A percentile compares a stretch with the other conserved stretches of the same genome.
phyloP scores from a whole-genome alignment of 2,797 vertebrate genomes.

The Lates japonicus region DNA sequence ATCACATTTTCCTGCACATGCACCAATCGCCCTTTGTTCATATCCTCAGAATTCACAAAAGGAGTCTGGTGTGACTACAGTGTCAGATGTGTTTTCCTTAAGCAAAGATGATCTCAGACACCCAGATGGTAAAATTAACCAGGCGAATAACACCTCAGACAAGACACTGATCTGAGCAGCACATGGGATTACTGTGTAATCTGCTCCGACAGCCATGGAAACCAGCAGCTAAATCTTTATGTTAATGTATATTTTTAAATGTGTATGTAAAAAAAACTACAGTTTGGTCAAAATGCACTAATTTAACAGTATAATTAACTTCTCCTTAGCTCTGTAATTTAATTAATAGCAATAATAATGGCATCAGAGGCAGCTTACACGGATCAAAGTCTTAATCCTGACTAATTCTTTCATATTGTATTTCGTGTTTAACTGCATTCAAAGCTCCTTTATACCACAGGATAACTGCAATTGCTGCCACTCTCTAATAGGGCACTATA shows the following conservation, averaged over 20 bases:
- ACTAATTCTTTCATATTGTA: not conserved
- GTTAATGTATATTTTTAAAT: not conserved
- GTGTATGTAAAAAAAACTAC: not conserved
- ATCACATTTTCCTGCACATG: conserved; percentile 1
- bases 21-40: not conserved
- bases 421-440: conserved; percentile 18
- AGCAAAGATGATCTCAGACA: not conserved
- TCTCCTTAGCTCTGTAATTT: not conserved
- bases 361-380: not conserved
- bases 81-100: not conserved
- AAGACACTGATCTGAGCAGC: not conserved
- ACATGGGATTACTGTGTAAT: not conserved
- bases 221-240: not conserved
- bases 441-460: conserved; percentile 3
- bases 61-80: not conserved
- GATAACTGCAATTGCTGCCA: not conserved
- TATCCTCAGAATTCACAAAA: conserved; percentile 1
- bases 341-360: not conserved
- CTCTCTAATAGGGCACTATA: not conserved
- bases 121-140: conserved; percentile 1
- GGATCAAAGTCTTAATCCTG: conserved; percentile 10
- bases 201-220: not conserved
- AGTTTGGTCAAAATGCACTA: not conserved
- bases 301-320: not conserved
- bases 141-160: conserved; percentile 5